Conservation (phyloP, 2,797 vertebrate genomes). For the Girardinus metallicus region DNA sequence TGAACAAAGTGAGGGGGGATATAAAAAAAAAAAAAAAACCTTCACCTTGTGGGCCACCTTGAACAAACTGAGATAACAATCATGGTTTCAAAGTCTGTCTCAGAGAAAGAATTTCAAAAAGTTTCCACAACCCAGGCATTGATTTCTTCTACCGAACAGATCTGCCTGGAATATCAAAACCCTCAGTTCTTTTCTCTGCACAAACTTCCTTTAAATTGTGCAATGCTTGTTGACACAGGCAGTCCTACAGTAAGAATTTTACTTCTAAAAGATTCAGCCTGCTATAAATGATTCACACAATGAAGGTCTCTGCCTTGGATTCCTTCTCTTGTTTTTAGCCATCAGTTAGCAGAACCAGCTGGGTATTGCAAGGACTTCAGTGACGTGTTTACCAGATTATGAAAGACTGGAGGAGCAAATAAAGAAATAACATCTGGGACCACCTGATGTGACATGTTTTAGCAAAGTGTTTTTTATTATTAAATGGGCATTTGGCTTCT, state of each 20-base stretch:
- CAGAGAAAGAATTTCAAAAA: background rate
- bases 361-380: background rate
- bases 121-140: background rate
- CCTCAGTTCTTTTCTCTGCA: background rate
- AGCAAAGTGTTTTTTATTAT: background rate
- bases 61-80: background rate
- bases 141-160: background rate
- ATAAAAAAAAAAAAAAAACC: too few relatives aligned
- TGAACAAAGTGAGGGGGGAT: background rate
- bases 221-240: background rate
- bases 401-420: background rate
- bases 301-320: background rate
- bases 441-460: background rate
- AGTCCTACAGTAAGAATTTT: background rate
- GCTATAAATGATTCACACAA: background rate
- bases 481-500: background rate
- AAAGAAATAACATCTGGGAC: background rate
- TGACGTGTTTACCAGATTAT: background rate
- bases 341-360: background rate
- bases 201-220: background rate
- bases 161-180: conserved; percentile 1
- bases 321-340: background rate
- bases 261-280: background rate
- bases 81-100: background rate
- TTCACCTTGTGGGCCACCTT: background rate